Evolutionary conservation across 1,140 invertebrate species (phyloP).

Genomic region (Bombus pascuorum): DNA sequence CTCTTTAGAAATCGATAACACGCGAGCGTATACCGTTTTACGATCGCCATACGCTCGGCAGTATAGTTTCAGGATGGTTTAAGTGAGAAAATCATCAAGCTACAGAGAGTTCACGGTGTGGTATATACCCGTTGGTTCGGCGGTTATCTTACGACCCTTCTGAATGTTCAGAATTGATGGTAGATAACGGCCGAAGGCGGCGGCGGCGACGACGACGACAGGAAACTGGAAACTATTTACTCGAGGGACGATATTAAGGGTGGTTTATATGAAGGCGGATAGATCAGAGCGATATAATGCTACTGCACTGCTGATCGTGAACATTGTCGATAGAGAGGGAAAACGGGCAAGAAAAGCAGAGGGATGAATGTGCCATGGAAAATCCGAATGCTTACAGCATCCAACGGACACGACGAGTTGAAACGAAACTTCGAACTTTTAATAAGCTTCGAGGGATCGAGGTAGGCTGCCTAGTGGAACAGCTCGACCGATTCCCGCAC

Average conservation of each 20-base stretch:
- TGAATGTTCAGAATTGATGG: slow-evolving; percentile 70
- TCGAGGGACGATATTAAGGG: slow-evolving; percentile 76
- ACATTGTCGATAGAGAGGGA: slow-evolving; percentile 55
- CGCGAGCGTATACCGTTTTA: slow-evolving; percentile 31
- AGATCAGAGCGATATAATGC: slow-evolving; percentile 74
- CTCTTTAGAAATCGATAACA: slow-evolving; percentile 7
- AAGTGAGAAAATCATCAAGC: slow-evolving; percentile 61
- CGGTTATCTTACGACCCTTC: slow-evolving; percentile 67
- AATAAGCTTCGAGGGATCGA: slow-evolving; percentile 56
- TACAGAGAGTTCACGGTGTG: neutral
- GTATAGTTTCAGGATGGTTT: slow-evolving; percentile 44
- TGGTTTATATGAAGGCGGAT: slow-evolving; percentile 75
- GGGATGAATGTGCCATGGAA: neutral
- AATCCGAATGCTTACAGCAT: neutral
- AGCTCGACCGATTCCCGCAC: neutral
- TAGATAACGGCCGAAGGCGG: slow-evolving; percentile 60
- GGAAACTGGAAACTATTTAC: slow-evolving; percentile 79
- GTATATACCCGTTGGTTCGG: slow-evolving; percentile 22
- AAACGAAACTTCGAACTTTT: slow-evolving; percentile 58
- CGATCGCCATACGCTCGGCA: slow-evolving; percentile 21
- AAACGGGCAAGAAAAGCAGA: slow-evolving; percentile 41
- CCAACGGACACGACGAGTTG: slow-evolving; percentile 1
- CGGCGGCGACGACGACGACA: slow-evolving; percentile 62
- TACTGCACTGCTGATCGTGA: slow-evolving; percentile 22
- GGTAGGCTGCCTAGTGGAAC: neutral